Conservation (phyloP, 2,797 vertebrate species). For the Scarus forsteni region DNA sequence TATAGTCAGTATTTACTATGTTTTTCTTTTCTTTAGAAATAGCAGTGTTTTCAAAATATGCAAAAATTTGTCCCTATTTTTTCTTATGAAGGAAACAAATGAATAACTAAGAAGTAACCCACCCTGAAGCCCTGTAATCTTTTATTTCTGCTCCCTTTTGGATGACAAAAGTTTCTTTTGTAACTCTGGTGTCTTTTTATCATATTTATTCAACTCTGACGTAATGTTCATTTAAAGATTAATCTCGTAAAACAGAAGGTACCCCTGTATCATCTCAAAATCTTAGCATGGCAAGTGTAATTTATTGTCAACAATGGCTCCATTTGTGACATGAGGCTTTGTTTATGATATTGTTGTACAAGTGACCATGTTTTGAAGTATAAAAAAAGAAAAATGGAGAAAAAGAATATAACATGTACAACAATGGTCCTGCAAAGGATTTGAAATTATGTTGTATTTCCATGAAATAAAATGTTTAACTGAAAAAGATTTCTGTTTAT, state of each 20-base stretch:
- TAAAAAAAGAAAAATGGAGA: constrained; percentile 63
- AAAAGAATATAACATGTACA: constrained; percentile 83
- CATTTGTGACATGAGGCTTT: constrained; percentile 89
- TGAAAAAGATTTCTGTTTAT: constrained; percentile 43
- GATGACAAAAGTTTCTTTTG: constrained; percentile 75
- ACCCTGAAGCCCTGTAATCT: constrained; percentile 61
- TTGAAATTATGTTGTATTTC: constrained; percentile 88
- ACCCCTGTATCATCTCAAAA: constrained; percentile 81
- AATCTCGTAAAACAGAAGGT: constrained; percentile 79
- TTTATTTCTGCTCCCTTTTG: constrained; percentile 71
- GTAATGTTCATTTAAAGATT: constrained; percentile 79
- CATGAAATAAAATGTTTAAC: constrained; percentile 89
- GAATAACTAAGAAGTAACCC: constrained; percentile 45
- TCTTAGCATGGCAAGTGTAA: constrained; percentile 88
- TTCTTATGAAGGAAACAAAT: constrained; percentile 68
- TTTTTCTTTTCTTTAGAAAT: constrained; percentile 79
- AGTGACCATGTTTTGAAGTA: constrained; percentile 89
- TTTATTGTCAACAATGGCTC: constrained; percentile 88
- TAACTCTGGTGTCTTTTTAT: constrained; percentile 81
- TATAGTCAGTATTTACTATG: constrained; percentile 82
- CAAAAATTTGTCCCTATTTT: constrained; percentile 69
- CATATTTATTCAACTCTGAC: constrained; percentile 83
- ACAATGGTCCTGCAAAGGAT: constrained; percentile 84
- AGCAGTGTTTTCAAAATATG: constrained; percentile 81
- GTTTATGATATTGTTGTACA: constrained; percentile 90